phyloP scores from a whole-genome alignment of 2,888 invertebrate genomes.

The Deilephila elpenor region DNA sequence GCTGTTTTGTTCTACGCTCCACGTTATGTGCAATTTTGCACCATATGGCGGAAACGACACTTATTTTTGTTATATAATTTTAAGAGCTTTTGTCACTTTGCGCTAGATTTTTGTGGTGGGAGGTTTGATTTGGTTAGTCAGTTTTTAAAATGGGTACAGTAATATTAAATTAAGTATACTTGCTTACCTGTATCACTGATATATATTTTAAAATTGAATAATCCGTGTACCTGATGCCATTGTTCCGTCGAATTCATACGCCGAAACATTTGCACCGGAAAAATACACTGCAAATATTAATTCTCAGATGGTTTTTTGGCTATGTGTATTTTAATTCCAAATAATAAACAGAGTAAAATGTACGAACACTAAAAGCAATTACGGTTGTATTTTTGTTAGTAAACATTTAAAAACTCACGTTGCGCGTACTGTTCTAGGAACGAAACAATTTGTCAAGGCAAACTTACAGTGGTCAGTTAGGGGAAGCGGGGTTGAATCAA shows the following conservation, averaged over 20 bases:
- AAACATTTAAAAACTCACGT: neutral
- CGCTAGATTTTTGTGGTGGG: neutral
- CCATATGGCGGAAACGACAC: constrained; percentile 4
- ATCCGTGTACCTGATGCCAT: no score
- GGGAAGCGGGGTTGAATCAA: constrained; percentile 16
- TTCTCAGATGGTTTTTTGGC: no score
- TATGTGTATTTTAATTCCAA: no score
- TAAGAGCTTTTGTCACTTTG: neutral
- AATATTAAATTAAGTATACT: no score
- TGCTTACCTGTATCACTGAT: no score
- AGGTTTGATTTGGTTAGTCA: neutral
- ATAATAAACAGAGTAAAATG: no score
- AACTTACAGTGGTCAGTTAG: constrained; percentile 6
- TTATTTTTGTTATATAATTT: neutral
- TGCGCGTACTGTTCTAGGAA: constrained; percentile 1
- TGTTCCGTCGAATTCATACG: no score
- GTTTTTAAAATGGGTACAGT: no score
- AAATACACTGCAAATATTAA: no score
- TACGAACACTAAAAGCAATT: neutral
- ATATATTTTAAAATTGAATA: no score
- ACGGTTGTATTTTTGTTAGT: neutral
- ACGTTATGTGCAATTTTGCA: constrained; percentile 5
- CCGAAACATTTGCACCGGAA: no score
- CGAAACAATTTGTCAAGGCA: constrained; percentile 10
- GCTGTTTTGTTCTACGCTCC: constrained; percentile 8